Evolutionary conservation across 2,888 invertebrate genomes (phyloP), one percentile per base, ranked within the genome.

Genomic region (Microctonus aethiopoides): DNA sequence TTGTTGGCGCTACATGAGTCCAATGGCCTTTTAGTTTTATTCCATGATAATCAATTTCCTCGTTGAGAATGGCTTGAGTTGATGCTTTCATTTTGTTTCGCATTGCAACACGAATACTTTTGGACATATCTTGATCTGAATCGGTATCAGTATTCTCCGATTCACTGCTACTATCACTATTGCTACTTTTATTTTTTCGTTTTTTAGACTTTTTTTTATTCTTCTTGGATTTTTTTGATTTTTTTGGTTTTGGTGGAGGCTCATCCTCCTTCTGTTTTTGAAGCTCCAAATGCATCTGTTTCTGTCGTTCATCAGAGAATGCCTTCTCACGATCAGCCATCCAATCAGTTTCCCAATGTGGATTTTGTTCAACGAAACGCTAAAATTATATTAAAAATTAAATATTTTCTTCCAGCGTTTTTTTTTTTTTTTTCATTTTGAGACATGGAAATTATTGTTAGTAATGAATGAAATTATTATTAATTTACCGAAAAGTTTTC

Each of bases 261-360:
- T 89, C 89, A 72, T 90, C 90, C 74, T 90, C 90, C 76, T 90
- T 91, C 72, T 88, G 90, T 84, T 89, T 90, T 63, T 89, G 88
- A 39, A 86, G 67, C 34, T 85, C 84, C 54, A 84, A 70, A 6
- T 86, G 85, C 72, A 87, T 87, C 46, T 87, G 89, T 76, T 83
- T 84, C 73, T 82, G 81, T 68, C 79, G 84, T 62, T 86, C 85
- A 39, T 86, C 84, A 2, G 84, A 82, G 41, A 84, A 90, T 0
- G 93, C 91, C 77, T 91, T 92, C 79, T 93, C 94, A 4, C 95
- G 89, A 84, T 95, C 95, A 9, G 92, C 92, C 88, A 94, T 89
- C 95, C 95, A 95, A 80, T 95, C 94, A 0, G 92, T 92, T 85
- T 96, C 95, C 92, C 95, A 95, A 79, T 94, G 93, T 0, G 95